Percentiles rank a stretch among this genome's conserved stretches.
phyloP scores from a whole-genome alignment of 2,888 invertebrate genomes.

The Idaea biselata region DNA sequence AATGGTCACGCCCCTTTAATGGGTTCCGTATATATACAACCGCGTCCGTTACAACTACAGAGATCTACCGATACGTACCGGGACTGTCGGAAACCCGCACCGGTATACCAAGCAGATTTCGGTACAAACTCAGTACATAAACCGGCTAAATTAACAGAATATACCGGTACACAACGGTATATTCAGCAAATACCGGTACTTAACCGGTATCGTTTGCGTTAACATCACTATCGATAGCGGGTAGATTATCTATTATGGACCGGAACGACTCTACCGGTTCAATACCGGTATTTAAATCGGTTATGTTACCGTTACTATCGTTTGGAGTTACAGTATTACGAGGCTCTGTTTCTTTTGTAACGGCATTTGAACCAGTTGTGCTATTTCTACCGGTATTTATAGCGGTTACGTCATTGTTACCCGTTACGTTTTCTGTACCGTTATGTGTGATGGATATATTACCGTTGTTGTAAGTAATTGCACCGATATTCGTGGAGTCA shows the following conservation, averaged over 20 bases:
- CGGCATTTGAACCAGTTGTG: background rate
- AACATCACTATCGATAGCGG: constrained; percentile 67
- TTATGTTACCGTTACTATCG: constrained; percentile 26
- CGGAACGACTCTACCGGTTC: constrained; percentile 38
- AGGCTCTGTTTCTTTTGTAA: background rate
- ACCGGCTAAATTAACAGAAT: too few relatives aligned
- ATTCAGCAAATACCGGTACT: constrained; percentile 21
- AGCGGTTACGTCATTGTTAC: background rate
- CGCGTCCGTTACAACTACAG: background rate
- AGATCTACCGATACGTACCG: constrained; percentile 16
- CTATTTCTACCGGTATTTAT: background rate
- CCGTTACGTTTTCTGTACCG: background rate
- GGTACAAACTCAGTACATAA: too few relatives aligned
- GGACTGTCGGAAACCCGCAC: constrained; percentile 29
- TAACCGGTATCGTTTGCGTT: constrained; percentile 55
- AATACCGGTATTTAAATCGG: constrained; percentile 10
- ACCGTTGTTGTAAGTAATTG: background rate
- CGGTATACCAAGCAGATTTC: constrained; percentile 20
- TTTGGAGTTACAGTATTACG: background rate
- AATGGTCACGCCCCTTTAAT: background rate
- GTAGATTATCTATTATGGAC: constrained; percentile 64
- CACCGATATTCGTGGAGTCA: background rate
- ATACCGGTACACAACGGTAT: background rate
- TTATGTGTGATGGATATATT: background rate
- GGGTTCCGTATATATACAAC: background rate